Conservation (phyloP, 1,140 invertebrate genomes). For the Papilio glaucus region DNA sequence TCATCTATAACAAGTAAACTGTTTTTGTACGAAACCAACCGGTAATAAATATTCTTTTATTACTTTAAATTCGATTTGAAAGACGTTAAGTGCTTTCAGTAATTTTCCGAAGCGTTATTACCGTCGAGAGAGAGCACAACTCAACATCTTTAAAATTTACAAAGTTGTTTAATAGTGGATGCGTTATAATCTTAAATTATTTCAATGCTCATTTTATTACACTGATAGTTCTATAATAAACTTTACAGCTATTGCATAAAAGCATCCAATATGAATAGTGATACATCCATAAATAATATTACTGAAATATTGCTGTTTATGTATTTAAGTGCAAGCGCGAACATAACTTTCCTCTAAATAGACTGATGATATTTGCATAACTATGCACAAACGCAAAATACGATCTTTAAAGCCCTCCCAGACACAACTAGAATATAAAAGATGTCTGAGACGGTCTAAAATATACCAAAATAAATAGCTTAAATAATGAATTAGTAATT, state of each 20-base stretch:
- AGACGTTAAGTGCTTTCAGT: not conserved
- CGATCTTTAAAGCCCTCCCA: not conserved
- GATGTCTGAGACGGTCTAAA: not conserved
- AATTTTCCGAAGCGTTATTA: not conserved
- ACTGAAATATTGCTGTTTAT: conserved; percentile 22
- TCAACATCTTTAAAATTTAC: conserved; percentile 2
- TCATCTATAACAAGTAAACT: not conserved
- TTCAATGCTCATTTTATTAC: not conserved
- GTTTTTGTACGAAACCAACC: not conserved
- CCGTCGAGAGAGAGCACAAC: not conserved
- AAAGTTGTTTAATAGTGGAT: not conserved
- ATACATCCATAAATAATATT: conserved; percentile 5
- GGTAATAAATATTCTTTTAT: not conserved
- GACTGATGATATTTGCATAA: conserved; percentile 27
- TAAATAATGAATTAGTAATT: no score
- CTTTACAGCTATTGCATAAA: conserved; percentile 16
- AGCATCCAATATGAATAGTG: conserved; percentile 1
- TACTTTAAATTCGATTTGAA: not conserved
- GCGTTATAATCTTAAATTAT: conserved; percentile 8
- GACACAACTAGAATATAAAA: not conserved
- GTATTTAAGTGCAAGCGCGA: not conserved
- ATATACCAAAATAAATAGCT: not conserved
- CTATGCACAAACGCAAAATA: conserved; percentile 5
- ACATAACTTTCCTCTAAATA: conserved; percentile 26
- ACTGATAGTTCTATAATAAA: not conserved